phyloP scores from a whole-genome alignment of 2,113 vertebrate genomes.

The Embiotoca jacksoni region DNA sequence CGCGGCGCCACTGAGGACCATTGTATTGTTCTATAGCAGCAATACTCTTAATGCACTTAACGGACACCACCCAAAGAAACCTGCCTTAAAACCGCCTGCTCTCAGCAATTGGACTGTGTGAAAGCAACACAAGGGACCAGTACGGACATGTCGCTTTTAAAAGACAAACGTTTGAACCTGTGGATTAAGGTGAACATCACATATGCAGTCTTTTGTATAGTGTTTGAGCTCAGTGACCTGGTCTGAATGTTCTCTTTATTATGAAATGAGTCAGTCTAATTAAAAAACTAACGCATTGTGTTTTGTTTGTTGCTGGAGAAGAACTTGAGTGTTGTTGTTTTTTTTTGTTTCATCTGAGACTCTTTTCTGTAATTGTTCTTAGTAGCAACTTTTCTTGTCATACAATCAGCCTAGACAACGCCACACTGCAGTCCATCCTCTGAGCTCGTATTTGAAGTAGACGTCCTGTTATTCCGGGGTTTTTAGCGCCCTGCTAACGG shows the following conservation, averaged over 20 bases:
- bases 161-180: constrained; percentile 56
- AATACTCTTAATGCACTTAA: constrained; percentile 76
- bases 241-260: constrained; percentile 27
- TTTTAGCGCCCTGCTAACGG: neutral
- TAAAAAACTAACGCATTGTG: constrained; percentile 25
- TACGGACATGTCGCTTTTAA: constrained; percentile 21
- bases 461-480: neutral
- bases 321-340: constrained; percentile 1
- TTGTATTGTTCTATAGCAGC: constrained; percentile 61
- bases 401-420: neutral
- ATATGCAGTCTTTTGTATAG: constrained; percentile 49
- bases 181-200: constrained; percentile 49
- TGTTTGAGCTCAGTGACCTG: constrained; percentile 29
- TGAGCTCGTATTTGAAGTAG: neutral
- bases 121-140: constrained; percentile 46
- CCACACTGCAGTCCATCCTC: neutral
- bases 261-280: constrained; percentile 8
- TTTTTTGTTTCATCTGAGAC: neutral
- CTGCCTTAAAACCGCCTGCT: constrained; percentile 63
- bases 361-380: neutral
- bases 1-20: constrained; percentile 66
- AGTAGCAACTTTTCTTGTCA: neutral
- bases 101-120: constrained; percentile 33
- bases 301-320: constrained; percentile 15
- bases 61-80: constrained; percentile 68